phyloP scores from a whole-genome alignment of 2,888 invertebrate species.

The Brachyptera putata region DNA sequence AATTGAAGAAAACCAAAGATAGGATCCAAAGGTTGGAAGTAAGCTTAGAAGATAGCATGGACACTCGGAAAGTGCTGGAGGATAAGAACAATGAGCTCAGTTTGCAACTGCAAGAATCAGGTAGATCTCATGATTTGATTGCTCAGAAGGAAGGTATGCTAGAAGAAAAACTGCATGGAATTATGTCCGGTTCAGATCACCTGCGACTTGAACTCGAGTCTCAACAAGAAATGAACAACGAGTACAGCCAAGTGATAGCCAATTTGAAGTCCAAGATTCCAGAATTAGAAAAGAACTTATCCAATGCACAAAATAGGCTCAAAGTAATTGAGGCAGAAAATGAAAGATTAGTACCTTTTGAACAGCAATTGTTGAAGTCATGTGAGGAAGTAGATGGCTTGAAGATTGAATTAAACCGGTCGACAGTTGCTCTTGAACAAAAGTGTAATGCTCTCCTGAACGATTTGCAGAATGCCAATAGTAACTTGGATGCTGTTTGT shows the following conservation, averaged over 20 bases:
- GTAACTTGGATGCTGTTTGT: neutral
- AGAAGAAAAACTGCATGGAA: neutral
- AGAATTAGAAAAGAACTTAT: neutral
- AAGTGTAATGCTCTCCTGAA: neutral
- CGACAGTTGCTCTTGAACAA: neutral
- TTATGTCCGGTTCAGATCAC: neutral
- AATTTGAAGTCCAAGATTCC: neutral
- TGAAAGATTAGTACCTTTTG: neutral
- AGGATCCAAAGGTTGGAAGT: constrained; percentile 64
- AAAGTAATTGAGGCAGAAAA: neutral
- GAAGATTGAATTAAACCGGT: neutral
- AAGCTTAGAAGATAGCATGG: constrained; percentile 59
- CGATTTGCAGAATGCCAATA: neutral
- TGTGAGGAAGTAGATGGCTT: neutral
- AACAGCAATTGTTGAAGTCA: neutral
- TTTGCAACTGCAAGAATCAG: constrained; percentile 6
- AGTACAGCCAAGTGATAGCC: neutral
- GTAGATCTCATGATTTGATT: neutral
- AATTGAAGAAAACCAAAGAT: constrained; percentile 59
- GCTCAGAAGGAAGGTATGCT: neutral
- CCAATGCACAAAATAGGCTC: neutral
- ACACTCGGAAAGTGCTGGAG: constrained; percentile 55
- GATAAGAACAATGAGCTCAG: constrained; percentile 53
- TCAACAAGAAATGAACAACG: neutral
- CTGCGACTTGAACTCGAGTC: neutral